phyloP scores from a whole-genome alignment of 2,113 vertebrate species.

The Myotis brandtii region DNA sequence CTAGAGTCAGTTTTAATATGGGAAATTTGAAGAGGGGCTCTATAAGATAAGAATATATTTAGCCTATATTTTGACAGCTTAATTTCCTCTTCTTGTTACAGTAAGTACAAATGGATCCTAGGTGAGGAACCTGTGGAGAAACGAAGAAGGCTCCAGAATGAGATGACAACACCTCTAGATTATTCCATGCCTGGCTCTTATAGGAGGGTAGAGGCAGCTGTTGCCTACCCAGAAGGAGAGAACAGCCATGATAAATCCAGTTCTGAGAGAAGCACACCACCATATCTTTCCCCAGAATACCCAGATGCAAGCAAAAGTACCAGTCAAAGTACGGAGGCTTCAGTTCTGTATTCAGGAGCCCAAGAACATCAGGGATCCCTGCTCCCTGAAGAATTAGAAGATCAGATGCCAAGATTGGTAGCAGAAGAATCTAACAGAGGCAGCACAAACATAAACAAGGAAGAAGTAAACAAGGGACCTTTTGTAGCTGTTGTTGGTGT shows the following conservation, averaged over 20 bases:
- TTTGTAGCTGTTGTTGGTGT: conserved; percentile 76
- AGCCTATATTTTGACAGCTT: not conserved
- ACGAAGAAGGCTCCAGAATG: conserved; percentile 59
- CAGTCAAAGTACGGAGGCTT: conserved; percentile 27
- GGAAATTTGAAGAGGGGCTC: not conserved
- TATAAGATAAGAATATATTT: not conserved
- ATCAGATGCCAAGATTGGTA: conserved; percentile 76
- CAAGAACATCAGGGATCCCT: conserved; percentile 35
- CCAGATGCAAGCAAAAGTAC: conserved; percentile 65
- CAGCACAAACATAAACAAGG: conserved; percentile 44
- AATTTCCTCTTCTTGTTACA: conserved; percentile 63
- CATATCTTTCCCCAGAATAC: conserved; percentile 70
- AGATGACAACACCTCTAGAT: conserved; percentile 45
- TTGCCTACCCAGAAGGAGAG: conserved; percentile 54
- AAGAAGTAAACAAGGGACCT: conserved; percentile 64
- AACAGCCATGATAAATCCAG: conserved; percentile 58
- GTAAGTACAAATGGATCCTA: conserved; percentile 68
- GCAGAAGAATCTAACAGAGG: conserved; percentile 71
- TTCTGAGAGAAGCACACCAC: conserved; percentile 67
- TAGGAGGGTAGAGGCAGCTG: conserved; percentile 52
- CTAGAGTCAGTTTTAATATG: not conserved
- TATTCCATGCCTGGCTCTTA: conserved; percentile 53
- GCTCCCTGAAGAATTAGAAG: conserved; percentile 72
- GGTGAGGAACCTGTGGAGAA: conserved; percentile 77
- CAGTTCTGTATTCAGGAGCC: conserved; percentile 49